Evolutionary conservation across 2,888 invertebrate species (phyloP).

Genomic region (Cosmia pyralina): DNA sequence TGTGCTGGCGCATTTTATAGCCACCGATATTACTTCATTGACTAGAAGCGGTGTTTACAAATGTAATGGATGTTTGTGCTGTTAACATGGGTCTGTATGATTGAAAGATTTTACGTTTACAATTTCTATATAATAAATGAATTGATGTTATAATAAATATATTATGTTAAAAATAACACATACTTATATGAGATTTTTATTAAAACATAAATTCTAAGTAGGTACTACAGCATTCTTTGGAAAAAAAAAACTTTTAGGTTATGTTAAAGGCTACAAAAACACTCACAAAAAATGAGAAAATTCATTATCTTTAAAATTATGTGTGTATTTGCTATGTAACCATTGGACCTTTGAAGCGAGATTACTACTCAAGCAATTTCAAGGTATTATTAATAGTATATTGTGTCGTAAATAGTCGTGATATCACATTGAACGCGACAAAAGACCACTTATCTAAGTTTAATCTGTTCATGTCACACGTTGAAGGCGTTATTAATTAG

Average conservation of each 20-base stretch:
- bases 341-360: constrained; percentile 9
- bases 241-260: no score
- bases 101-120: neutral
- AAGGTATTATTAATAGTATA: constrained; percentile 32
- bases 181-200: neutral
- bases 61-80: constrained; percentile 8
- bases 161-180: neutral
- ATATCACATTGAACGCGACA: constrained; percentile 25
- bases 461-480: constrained; percentile 31
- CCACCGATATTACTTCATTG: constrained; percentile 26
- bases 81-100: constrained; percentile 15
- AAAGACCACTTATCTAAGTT: constrained; percentile 12
- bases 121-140: neutral
- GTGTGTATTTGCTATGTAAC: neutral
- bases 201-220: neutral
- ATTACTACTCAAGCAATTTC: constrained; percentile 8
- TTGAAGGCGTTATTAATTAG: constrained; percentile 35
- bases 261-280: neutral
- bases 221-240: neutral
- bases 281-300: neutral
- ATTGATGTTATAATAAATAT: neutral
- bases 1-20: constrained; percentile 15
- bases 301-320: neutral
- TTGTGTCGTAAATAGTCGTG: constrained; percentile 24
- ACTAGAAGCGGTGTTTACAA: constrained; percentile 28